Evolutionary conservation across 2,888 invertebrate genomes (phyloP), one percentile per base, ranked within the genome.

Genomic region (Cephonodes hylas): DNA sequence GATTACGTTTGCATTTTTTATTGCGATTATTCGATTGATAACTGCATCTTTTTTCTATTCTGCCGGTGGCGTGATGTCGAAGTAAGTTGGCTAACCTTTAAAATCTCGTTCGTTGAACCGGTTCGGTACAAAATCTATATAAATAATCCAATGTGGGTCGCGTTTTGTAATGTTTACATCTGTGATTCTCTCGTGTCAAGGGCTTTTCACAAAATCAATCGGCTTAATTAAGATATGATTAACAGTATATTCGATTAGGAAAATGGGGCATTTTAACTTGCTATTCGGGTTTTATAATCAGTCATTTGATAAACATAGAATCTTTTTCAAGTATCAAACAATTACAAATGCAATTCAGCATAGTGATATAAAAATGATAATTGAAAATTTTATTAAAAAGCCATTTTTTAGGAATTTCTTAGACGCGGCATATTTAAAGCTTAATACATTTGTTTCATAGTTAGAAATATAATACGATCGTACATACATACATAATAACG

Each of bases 1-100:
- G 10, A 27, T 31, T 53, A 48, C 18, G 53, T 31, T 53, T 53
- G 27, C 18, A 53, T 18, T 53, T 38, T n/a, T 45, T 18, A 18
- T 31, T 53, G 53, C 53, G 10, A 53, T 53, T 48, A 48, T n/a
- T 53, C 3, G 18, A 27, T 27, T 31, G 18, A 27, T 53, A 27
- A 10, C 27, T 31, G 53, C 53, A 53, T 53, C 53, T 53, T 31
- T 31, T 27, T 53, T 31, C 53, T 31, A 15, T 31, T 15, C 15
- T 27, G 53, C 27, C 53, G 27, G 27, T 10, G 53, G 53, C 53
- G 38, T 38, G 53, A 53, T 53, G 31, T 53, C 53, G 53, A 53
- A 53, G n/a, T 38, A 34, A 53, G 53, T 53, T 53, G 53, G 27
- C 53, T 53, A 53, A 53, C 53, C 53, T 53, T 53, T 53, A 31